Conservation (phyloP, 2,797 vertebrate species). For the Protosalanx chinensis region DNA sequence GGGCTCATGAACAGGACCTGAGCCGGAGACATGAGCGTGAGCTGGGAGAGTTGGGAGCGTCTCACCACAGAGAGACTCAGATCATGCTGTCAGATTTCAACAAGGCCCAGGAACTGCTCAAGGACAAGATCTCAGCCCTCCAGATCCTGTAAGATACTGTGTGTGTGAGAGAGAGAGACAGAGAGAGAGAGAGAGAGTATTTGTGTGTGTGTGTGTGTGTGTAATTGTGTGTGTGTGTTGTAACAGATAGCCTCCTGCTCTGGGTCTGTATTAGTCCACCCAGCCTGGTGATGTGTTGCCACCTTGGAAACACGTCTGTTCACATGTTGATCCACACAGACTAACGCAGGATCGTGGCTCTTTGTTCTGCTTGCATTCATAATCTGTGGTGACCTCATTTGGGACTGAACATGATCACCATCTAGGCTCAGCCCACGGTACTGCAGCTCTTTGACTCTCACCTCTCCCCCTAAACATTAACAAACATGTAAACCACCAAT, state of each 20-base stretch:
- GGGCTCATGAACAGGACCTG: conserved; percentile 74
- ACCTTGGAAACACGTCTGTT: neutral
- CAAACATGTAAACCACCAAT: too few species aligned
- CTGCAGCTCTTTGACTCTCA: neutral
- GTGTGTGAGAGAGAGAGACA: too few species aligned
- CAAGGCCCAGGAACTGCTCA: conserved; percentile 95
- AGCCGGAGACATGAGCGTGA: conserved; percentile 72
- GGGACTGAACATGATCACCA: neutral
- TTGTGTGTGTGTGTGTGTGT: neutral
- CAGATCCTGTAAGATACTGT: conserved; percentile 68
- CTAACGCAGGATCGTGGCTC: neutral
- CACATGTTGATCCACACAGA: neutral
- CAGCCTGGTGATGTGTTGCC: neutral
- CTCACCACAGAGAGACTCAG: conserved; percentile 71
- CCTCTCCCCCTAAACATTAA: too few species aligned
- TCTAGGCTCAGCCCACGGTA: conserved; percentile 2
- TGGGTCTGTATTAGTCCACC: neutral
- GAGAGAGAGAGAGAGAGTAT: too few species aligned
- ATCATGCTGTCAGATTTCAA: conserved; percentile 87
- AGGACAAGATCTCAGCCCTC: conserved; percentile 96
- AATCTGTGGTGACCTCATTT: conserved; percentile 12
- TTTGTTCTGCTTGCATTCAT: conserved; percentile 4
- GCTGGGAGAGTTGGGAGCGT: conserved; percentile 62
- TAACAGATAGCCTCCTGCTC: neutral
- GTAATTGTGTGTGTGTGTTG: neutral